Evolutionary conservation across 2,888 invertebrate genomes (phyloP).

Genomic region (Drosophila longiperda): DNA sequence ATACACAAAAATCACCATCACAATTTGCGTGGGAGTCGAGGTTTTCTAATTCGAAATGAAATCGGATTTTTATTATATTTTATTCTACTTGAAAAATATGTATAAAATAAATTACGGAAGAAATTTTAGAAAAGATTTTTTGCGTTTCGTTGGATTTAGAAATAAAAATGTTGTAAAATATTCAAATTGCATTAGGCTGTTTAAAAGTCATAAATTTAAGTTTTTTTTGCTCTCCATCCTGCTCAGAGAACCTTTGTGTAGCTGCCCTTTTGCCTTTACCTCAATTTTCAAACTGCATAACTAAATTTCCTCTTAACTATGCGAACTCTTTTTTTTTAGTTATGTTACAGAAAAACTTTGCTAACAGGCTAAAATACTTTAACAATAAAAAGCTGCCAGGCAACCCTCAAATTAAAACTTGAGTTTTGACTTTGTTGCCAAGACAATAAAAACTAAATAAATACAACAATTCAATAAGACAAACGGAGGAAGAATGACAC

Average conservation of each 20-base stretch:
- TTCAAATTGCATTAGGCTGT: not conserved
- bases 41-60: constrained; percentile 8
- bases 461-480: constrained; percentile 19
- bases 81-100: not conserved
- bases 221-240: not conserved
- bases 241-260: not conserved
- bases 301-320: constrained; percentile 29
- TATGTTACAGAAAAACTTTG: constrained; percentile 20
- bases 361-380: constrained; percentile 23
- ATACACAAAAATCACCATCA: constrained; percentile 15
- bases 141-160: not conserved
- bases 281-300: constrained; percentile 23
- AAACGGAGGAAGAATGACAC: not conserved
- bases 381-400: not conserved
- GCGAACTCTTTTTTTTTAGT: constrained; percentile 36
- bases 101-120: not conserved
- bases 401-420: constrained; percentile 10
- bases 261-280: not conserved
- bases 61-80: not conserved
- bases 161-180: not conserved
- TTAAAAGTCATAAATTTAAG: not conserved
- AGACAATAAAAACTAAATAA: constrained; percentile 17
- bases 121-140: not conserved
- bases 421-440: constrained; percentile 12
- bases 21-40: constrained; percentile 1